Conservation (phyloP, 2,888 invertebrate genomes). For the Nomada hirtipes region DNA sequence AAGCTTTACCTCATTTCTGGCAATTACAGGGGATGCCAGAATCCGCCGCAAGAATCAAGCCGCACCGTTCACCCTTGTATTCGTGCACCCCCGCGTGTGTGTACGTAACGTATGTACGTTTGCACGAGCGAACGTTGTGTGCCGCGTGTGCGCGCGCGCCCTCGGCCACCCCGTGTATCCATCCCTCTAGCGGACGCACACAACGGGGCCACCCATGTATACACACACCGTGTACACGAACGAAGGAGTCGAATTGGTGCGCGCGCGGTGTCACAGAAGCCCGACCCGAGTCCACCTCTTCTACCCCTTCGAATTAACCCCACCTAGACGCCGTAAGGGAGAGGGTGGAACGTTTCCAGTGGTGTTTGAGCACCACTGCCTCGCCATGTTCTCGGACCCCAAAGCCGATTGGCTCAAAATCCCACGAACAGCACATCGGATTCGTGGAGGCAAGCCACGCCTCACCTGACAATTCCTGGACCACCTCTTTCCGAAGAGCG, state of each 20-base stretch:
- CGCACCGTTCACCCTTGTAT: constrained; percentile 53
- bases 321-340: constrained; percentile 42
- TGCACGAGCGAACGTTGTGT: constrained; percentile 4
- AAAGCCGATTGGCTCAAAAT: constrained; percentile 71
- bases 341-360: constrained; percentile 44
- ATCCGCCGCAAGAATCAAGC: constrained; percentile 84
- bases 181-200: constrained; percentile 10
- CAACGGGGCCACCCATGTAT: background rate
- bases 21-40: constrained; percentile 83
- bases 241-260: constrained; percentile 40
- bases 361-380: constrained; percentile 80
- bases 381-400: constrained; percentile 80
- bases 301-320: constrained; percentile 65
- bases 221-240: background rate
- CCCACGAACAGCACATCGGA: constrained; percentile 54
- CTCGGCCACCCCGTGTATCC: constrained; percentile 35
- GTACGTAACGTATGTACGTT: background rate
- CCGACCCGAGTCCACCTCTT: constrained; percentile 58
- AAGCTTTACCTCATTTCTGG: constrained; percentile 83
- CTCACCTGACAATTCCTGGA: constrained; percentile 61
- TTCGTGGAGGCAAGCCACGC: constrained; percentile 76
- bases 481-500: constrained; percentile 70
- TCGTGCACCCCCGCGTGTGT: constrained; percentile 25
- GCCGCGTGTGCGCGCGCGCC: constrained; percentile 45
- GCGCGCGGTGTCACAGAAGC: constrained; percentile 68